phyloP scores from a whole-genome alignment of 2,888 invertebrate genomes.

The Cephus spinipes region DNA sequence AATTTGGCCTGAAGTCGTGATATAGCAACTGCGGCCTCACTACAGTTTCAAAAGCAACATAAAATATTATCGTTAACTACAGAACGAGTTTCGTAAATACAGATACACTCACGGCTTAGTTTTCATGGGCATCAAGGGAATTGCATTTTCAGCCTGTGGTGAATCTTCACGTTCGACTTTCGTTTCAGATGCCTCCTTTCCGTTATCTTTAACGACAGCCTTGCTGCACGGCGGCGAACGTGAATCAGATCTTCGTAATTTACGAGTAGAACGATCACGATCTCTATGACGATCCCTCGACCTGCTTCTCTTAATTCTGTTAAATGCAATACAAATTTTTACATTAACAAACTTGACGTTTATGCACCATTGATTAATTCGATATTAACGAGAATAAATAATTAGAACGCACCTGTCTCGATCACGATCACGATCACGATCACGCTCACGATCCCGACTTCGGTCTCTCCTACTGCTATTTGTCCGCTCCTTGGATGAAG shows the following conservation, averaged over 20 bases:
- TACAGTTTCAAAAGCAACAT: constrained; percentile 34
- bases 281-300: constrained; percentile 65
- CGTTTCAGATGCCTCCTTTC: constrained; percentile 53
- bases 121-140: constrained; percentile 62
- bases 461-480: constrained; percentile 58
- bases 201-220: constrained; percentile 50
- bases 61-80: background rate
- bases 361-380: background rate
- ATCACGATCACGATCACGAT: constrained; percentile 63
- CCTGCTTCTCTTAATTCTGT: constrained; percentile 65
- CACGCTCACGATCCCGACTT: constrained; percentile 60
- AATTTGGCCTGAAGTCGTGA: constrained; percentile 74
- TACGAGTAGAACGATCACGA: constrained; percentile 59
- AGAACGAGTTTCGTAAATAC: background rate
- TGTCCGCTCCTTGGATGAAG: constrained; percentile 55
- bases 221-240: constrained; percentile 55
- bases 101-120: constrained; percentile 59
- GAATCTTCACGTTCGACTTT: constrained; percentile 60
- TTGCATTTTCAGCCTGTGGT: constrained; percentile 60
- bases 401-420: constrained; percentile 53
- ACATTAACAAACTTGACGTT: background rate
- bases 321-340: constrained; percentile 6
- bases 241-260: constrained; percentile 55
- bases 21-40: constrained; percentile 68
- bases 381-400: background rate